These are phyloP conservation scores for Gobiocypris rarus DNA, from an alignment of 2,113 vertebrate species.

Conservation along the genomic window DNA sequence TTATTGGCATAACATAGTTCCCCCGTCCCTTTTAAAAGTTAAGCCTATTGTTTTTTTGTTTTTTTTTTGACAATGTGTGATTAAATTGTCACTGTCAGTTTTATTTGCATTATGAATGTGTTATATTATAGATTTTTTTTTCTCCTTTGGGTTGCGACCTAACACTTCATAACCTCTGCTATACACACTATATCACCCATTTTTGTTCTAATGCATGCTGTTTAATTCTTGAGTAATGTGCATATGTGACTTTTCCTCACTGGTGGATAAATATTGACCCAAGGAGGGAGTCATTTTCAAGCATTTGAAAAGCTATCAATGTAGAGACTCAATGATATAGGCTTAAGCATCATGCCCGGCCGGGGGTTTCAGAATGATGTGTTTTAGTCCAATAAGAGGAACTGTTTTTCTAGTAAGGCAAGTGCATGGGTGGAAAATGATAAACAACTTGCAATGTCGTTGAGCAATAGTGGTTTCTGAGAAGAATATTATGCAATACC, in stretches of 20 bases:
- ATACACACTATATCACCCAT: not conserved
- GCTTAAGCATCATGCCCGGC: not conserved
- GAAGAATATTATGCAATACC: not conserved
- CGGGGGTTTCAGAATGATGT: not conserved
- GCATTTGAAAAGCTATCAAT: not conserved
- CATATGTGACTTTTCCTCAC: slow-evolving; percentile 33
- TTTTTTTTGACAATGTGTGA: not conserved
- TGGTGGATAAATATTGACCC: slow-evolving; percentile 64
- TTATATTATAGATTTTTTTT: too few relatives aligned
- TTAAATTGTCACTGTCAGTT: not conserved
- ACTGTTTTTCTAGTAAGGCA: not conserved
- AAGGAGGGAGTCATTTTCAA: slow-evolving; percentile 58
- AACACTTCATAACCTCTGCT: not conserved
- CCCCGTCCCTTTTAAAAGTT: not conserved
- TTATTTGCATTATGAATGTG: slow-evolving; percentile 1
- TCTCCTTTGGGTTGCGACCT: too few relatives aligned
- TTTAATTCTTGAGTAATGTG: not conserved
- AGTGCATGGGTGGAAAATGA: not conserved
- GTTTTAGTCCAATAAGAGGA: not conserved
- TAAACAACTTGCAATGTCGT: not conserved
- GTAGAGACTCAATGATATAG: not conserved
- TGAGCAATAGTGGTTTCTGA: not conserved
- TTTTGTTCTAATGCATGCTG: not conserved
- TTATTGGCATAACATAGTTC: not conserved
- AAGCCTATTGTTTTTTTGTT: not conserved